phyloP scores from a whole-genome alignment of 2,888 invertebrate species.

The Chrysolina americana region DNA sequence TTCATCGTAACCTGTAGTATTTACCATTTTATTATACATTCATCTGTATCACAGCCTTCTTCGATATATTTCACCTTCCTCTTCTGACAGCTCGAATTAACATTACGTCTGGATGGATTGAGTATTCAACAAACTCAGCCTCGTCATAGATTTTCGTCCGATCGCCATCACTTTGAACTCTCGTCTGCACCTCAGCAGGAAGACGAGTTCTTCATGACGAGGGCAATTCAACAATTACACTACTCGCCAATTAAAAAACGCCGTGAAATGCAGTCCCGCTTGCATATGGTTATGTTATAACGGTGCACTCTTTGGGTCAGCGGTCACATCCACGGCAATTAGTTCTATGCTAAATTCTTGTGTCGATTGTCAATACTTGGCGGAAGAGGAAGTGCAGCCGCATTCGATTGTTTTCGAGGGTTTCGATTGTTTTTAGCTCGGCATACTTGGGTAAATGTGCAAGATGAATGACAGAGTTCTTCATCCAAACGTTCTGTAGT shows the following conservation, averaged over 20 bases:
- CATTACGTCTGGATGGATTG: too few species aligned
- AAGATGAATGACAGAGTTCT: too few species aligned
- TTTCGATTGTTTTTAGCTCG: conserved; percentile 3
- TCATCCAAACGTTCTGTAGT: too few species aligned
- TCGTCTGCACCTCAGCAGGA: neutral
- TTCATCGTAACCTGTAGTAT: too few species aligned
- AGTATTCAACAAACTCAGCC: too few species aligned
- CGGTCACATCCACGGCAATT: conserved; percentile 42
- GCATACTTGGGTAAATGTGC: neutral
- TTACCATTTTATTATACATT: too few species aligned
- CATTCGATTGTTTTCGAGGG: neutral
- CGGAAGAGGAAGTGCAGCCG: conserved; percentile 1
- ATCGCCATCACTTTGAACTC: neutral
- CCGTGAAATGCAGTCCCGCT: conserved; percentile 26
- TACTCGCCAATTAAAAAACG: conserved; percentile 15
- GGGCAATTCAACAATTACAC: conserved; percentile 13
- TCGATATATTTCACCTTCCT: too few species aligned
- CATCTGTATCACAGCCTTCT: too few species aligned
- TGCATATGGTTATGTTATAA: conserved; percentile 42
- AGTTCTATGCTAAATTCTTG: conserved; percentile 38
- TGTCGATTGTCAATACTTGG: conserved; percentile 22
- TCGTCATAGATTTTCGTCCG: too few species aligned
- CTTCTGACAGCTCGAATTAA: too few species aligned
- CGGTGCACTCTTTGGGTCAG: conserved; percentile 42
- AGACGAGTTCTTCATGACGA: neutral